Percentiles rank a stretch among this genome's conserved stretches.
These are phyloP conservation scores for Eulemur rubriventer DNA, from an alignment of 2,797 vertebrate species.

Conservation along the genomic window DNA sequence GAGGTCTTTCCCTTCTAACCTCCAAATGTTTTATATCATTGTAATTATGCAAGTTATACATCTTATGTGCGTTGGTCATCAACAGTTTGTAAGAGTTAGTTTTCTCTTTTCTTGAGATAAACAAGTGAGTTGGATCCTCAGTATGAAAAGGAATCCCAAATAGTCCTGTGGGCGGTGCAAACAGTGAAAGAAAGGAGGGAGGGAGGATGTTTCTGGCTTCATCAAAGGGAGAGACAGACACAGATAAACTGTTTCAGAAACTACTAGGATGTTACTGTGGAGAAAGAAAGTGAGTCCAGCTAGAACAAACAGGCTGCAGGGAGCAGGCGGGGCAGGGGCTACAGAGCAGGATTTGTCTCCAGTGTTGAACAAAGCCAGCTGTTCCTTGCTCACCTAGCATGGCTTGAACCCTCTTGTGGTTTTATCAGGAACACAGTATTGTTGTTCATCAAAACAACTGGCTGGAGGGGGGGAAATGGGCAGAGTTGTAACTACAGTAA, in stretches of 20 bases:
- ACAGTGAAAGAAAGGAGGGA: neutral
- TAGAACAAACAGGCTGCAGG: fast-evolving
- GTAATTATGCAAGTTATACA: neutral
- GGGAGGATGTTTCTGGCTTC: too few relatives aligned
- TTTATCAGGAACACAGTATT: neutral
- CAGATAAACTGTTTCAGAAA: neutral
- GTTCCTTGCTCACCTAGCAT: fast-evolving
- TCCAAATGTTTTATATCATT: neutral
- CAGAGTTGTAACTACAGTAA: neutral
- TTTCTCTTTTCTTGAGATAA: neutral
- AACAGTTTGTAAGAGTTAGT: neutral
- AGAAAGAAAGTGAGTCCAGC: neutral
- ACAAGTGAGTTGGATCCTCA: neutral
- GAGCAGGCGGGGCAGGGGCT: too few relatives aligned
- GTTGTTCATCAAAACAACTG: neutral
- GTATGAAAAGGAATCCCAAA: neutral
- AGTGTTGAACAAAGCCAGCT: fast-evolving
- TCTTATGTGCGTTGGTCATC: neutral
- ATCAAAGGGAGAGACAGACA: fast-evolving
- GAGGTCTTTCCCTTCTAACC: fast-evolving
- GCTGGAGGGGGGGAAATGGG: neutral
- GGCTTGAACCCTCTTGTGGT: fast-evolving
- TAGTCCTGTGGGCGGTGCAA: neutral
- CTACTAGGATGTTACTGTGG: fast-evolving
- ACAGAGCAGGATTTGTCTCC: neutral